Base-by-base conservation (phyloP, 2,888 invertebrate genomes). In the Sicus ferrugineus region DNA sequence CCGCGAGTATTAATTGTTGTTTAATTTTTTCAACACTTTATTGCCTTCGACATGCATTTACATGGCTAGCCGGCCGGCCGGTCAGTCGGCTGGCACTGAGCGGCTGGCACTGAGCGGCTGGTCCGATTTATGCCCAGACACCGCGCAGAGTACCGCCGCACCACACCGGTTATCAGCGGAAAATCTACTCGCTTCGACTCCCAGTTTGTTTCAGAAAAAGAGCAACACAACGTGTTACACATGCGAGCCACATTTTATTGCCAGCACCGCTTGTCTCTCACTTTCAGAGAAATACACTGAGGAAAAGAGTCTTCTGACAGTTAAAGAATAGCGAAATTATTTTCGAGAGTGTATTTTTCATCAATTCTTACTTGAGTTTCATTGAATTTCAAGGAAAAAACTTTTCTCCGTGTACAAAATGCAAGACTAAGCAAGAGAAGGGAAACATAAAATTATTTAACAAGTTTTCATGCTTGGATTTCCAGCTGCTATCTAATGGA, bases 11-110 rank as follows among this genome's bases (percentile, higher is more conserved):
- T 76, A 76, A 75, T 76, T 75, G 76, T 71, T 75, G 71, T 75
- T 76, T 74, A 76, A 76, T 75, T 76, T 74, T 74, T 75, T 76
- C 74, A 75, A 73, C 73, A 75, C 75, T 72, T 74, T 70, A 70
- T 68, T 54, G 70, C 68, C 67, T 30, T 30, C 31, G 62, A 54
- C 59, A 56, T 62, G 68, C 64, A 68, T 71, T 66, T 54, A 31
- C 56, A 66, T 38, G 16, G 26, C 4, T n/a, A 38, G 19, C 23
- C 6, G 14, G 21, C 21, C 23, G 50, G 34, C 28, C n/a, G n/a
- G n/a, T n/a, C n/a, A n/a, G n/a, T n/a, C n/a, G n/a, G n/a, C n/a
- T n/a, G n/a, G n/a, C n/a, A n/a, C n/a, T n/a, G n/a, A n/a, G n/a
- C n/a, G n/a, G n/a, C n/a, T n/a, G n/a, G n/a, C n/a, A n/a, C n/a